phyloP scores from a whole-genome alignment of 2,113 vertebrate genomes.

The Oreochromis spilurus region DNA sequence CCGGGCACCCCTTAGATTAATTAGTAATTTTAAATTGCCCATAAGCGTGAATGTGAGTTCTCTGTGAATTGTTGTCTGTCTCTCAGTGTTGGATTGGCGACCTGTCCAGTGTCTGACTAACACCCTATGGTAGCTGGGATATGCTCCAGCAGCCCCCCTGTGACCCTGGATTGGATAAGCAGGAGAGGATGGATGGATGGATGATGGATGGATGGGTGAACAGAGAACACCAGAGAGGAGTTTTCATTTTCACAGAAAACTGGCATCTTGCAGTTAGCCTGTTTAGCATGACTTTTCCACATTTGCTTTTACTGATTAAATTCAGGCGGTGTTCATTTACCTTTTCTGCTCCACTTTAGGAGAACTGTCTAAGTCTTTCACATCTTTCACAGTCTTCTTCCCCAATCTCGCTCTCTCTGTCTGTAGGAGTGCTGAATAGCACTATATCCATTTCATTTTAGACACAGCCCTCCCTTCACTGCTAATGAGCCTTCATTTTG shows the following conservation, averaged over 20 bases:
- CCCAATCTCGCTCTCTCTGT: conserved; percentile 2
- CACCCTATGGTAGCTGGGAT: background rate
- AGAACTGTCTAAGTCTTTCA: background rate
- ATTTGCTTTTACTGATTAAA: background rate
- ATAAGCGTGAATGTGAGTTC: background rate
- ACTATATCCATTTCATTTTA: conserved; percentile 61
- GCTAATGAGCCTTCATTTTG: conserved; percentile 71
- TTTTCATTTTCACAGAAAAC: background rate
- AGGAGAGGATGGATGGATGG: background rate
- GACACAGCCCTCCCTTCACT: conserved; percentile 60
- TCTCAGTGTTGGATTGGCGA: background rate
- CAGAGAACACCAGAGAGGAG: background rate
- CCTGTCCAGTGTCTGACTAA: background rate
- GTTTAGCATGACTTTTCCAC: background rate
- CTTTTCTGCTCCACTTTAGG: background rate
- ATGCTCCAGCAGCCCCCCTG: background rate
- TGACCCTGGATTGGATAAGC: background rate
- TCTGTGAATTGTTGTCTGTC: background rate
- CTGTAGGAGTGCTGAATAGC: conserved; percentile 56
- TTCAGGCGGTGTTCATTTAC: background rate
- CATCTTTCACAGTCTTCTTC: background rate
- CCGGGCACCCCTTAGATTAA: background rate
- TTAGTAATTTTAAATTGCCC: background rate
- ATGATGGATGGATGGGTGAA: background rate
- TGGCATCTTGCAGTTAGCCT: background rate